A percentile compares a stretch with the other conserved stretches of the same genome.
Evolutionary conservation across 2,797 vertebrate species (phyloP).

Genomic region (Nannoperca obscura): DNA sequence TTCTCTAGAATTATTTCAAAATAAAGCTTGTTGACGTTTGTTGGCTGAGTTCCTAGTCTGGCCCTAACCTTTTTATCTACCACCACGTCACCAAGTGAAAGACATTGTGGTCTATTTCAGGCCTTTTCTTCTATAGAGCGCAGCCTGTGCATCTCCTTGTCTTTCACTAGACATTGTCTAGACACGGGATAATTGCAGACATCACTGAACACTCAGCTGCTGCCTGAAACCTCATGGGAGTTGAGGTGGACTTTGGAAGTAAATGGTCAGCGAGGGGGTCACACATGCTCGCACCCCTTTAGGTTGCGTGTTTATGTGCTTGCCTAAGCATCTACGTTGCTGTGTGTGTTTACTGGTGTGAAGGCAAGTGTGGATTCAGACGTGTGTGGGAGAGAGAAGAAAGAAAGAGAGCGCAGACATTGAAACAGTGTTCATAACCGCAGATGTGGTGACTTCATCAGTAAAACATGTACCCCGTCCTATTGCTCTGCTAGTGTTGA

Average conservation of each 20-base stretch:
- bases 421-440: constrained; percentile 69
- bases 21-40: constrained; percentile 6
- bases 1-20: neutral
- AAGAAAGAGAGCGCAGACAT: constrained; percentile 45
- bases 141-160: constrained; percentile 71
- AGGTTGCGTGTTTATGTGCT: constrained; percentile 40
- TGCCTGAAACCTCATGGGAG: constrained; percentile 90
- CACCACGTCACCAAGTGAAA: constrained; percentile 57
- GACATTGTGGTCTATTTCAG: constrained; percentile 45
- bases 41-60: constrained; percentile 41
- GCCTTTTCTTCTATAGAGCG: constrained; percentile 60
- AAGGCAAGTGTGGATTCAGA: constrained; percentile 27
- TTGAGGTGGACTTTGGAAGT: constrained; percentile 86
- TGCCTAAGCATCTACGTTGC: constrained; percentile 10
- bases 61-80: constrained; percentile 60
- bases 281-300: constrained; percentile 23
- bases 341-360: constrained; percentile 22
- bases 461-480: constrained; percentile 74
- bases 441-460: constrained; percentile 85
- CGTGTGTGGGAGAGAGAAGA: constrained; percentile 33
- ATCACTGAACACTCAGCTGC: constrained; percentile 92
- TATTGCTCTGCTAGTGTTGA: constrained; percentile 54
- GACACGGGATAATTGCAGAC: constrained; percentile 95
- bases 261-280: constrained; percentile 79
- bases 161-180: constrained; percentile 96